Percentiles rank a stretch among this genome's conserved stretches.
phyloP scores from a whole-genome alignment of 1,140 invertebrate genomes.

The Oryctes rhinoceros region DNA sequence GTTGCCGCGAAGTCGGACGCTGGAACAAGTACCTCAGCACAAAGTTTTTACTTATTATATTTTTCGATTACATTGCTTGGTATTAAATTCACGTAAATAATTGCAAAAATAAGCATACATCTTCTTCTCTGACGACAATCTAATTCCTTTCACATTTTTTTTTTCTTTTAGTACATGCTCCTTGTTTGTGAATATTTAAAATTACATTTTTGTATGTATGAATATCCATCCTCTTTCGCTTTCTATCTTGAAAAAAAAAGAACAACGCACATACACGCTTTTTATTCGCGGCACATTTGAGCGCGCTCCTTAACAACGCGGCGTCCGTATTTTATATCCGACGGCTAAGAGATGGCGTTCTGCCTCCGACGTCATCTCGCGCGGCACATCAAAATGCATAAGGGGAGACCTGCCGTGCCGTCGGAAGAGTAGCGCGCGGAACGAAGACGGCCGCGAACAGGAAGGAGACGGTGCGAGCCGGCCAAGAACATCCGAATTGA shows the following conservation, averaged over 20 bases:
- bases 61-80: too few relatives aligned
- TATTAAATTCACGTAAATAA: too few relatives aligned
- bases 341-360: conserved; percentile 1
- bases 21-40: too few relatives aligned
- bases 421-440: not conserved
- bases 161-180: not conserved
- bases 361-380: not conserved
- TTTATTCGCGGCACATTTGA: conserved; percentile 14
- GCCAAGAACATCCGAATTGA: conserved; percentile 39
- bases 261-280: not conserved
- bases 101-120: too few relatives aligned
- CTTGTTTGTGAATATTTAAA: conserved; percentile 16
- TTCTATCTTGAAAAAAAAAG: not conserved
- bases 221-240: not conserved
- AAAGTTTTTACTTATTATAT: too few relatives aligned
- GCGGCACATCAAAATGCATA: conserved; percentile 29
- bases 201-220: conserved; percentile 16
- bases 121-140: too few relatives aligned
- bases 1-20: too few relatives aligned
- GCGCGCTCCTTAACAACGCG: not conserved
- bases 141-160: not conserved
- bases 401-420: not conserved
- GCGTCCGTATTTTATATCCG: not conserved
- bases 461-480: not conserved
- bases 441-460: not conserved